phyloP scores from a whole-genome alignment of 2,797 vertebrate species.

The Selene dorsalis region DNA sequence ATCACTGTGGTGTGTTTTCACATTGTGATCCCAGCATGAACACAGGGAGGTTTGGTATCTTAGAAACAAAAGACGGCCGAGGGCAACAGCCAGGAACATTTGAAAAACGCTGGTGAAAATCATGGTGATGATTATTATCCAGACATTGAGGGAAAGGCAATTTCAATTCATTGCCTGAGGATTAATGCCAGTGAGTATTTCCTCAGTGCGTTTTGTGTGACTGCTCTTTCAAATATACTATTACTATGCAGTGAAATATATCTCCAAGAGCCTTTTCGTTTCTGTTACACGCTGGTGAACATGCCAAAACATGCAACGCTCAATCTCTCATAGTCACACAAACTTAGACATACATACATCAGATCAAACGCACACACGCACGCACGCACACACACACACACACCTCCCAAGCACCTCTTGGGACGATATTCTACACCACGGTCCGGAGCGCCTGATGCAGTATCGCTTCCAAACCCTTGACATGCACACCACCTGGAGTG shows the following conservation, averaged over 20 bases:
- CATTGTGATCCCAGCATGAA: slow-evolving; percentile 35
- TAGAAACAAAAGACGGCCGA: slow-evolving; percentile 44
- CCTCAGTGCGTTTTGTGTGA: slow-evolving; percentile 59
- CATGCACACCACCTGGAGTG: slow-evolving; percentile 67
- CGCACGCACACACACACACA: slow-evolving; percentile 45
- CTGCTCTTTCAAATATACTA: slow-evolving; percentile 56
- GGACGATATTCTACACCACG: slow-evolving; percentile 75
- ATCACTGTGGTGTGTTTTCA: slow-evolving; percentile 41
- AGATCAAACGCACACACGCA: slow-evolving; percentile 69
- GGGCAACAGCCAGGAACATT: slow-evolving; percentile 59
- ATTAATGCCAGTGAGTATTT: slow-evolving; percentile 78
- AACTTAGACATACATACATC: slow-evolving; percentile 65
- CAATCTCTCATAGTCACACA: slow-evolving; percentile 70
- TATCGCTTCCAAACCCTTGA: slow-evolving; percentile 62
- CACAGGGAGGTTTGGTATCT: slow-evolving; percentile 38
- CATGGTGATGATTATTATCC: slow-evolving; percentile 69
- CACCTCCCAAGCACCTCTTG: slow-evolving; percentile 62
- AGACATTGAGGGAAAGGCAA: slow-evolving; percentile 61
- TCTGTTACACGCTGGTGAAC: slow-evolving; percentile 67
- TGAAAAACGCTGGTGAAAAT: slow-evolving; percentile 68
- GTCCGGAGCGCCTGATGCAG: slow-evolving; percentile 63
- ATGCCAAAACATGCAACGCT: slow-evolving; percentile 78
- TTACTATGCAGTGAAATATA: slow-evolving; percentile 66
- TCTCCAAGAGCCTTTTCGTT: slow-evolving; percentile 49
- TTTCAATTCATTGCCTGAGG: slow-evolving; percentile 70